These are phyloP conservation scores for Lepus oiostolus DNA, from an alignment of 2,797 vertebrate species.

Conservation along the genomic window DNA sequence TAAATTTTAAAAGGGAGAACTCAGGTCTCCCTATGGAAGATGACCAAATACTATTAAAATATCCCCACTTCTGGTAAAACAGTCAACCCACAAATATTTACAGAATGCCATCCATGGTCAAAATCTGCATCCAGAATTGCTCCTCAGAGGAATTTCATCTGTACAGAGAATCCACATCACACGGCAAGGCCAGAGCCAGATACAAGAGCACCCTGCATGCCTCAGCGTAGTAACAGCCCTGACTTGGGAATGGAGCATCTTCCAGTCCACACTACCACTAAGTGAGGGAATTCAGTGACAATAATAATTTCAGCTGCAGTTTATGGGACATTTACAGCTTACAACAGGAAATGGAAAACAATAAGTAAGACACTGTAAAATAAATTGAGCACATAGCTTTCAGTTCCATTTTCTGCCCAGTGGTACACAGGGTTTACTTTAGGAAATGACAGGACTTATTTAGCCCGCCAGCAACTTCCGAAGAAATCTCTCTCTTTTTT, in stretches of 20 bases:
- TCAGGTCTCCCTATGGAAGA: slow-evolving; percentile 35
- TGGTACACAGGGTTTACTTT: slow-evolving; percentile 14
- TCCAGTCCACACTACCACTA: not conserved
- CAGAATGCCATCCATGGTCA: not conserved
- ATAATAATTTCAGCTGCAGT: slow-evolving; percentile 53
- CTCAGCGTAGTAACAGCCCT: not conserved
- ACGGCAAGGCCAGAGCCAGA: not conserved
- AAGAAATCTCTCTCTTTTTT: not conserved
- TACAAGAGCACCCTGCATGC: not conserved
- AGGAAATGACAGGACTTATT: slow-evolving; percentile 58
- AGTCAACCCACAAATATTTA: slow-evolving; percentile 58
- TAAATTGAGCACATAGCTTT: slow-evolving; percentile 58
- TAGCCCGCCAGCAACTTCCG: not conserved
- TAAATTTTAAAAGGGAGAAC: not conserved
- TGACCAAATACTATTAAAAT: slow-evolving; percentile 31
- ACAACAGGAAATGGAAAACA: slow-evolving; percentile 73
- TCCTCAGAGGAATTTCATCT: not conserved
- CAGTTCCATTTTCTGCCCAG: slow-evolving; percentile 42
- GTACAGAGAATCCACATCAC: not conserved
- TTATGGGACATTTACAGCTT: slow-evolving; percentile 50
- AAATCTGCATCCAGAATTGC: slow-evolving; percentile 38
- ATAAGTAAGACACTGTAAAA: slow-evolving; percentile 66
- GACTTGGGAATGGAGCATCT: not conserved
- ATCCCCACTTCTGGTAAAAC: slow-evolving; percentile 39
- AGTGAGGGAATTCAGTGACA: slow-evolving; percentile 54